A percentile compares a stretch with the other conserved stretches of the same genome.
Evolutionary conservation across 2,888 invertebrate genomes (phyloP).

Genomic region (Chironomus riparius): DNA sequence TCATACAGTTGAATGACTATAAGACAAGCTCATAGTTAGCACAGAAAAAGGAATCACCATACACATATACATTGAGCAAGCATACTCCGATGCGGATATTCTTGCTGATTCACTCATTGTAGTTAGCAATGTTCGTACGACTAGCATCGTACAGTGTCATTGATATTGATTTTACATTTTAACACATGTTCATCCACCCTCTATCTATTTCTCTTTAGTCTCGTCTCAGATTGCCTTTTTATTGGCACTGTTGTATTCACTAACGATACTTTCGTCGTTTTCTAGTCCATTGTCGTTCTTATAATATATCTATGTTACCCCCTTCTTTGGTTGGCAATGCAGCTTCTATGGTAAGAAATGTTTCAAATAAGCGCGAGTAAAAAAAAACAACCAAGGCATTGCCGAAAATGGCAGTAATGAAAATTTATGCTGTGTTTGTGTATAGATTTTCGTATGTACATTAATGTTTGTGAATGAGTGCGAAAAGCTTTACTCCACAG

Average conservation of each 20-base stretch:
- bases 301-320: neutral
- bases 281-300: neutral
- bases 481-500: conserved; percentile 6
- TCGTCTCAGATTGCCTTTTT: neutral
- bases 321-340: too few relatives aligned
- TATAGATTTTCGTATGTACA: conserved; percentile 11
- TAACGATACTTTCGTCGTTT: neutral
- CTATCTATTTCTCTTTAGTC: neutral
- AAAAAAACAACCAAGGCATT: neutral
- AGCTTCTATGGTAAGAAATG: neutral
- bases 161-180: conserved; percentile 25
- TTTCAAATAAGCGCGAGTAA: neutral
- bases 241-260: neutral
- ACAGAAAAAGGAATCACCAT: neutral
- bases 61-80: neutral
- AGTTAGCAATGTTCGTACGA: neutral
- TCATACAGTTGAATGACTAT: conserved; percentile 11
- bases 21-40: neutral
- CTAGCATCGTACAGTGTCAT: neutral
- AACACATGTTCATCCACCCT: conserved; percentile 14
- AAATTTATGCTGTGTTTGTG: conserved; percentile 24
- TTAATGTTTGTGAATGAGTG: neutral
- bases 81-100: neutral
- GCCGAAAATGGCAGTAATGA: conserved; percentile 13
- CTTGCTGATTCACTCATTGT: neutral